phyloP scores from a whole-genome alignment of 35 echinoderm and acorn worm species.

The Anneissia japonica region DNA sequence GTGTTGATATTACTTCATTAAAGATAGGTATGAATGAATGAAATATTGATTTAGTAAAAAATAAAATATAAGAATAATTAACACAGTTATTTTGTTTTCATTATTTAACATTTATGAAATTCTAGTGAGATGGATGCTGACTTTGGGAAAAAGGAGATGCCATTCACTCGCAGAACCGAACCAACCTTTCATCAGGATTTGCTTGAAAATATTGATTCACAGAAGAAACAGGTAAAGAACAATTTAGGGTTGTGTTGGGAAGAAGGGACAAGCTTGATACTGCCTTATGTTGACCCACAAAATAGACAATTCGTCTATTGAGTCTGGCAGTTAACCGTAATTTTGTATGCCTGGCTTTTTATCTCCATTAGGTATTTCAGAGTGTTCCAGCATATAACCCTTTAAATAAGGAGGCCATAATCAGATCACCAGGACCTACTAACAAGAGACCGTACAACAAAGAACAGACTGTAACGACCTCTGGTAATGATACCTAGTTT shows the following conservation, averaged over 20 bases:
- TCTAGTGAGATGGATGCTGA: conserved; percentile 60
- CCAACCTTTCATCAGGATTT: conserved; percentile 67
- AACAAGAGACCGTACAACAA: conserved; percentile 75
- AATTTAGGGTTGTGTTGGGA: background rate
- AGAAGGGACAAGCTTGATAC: too few species aligned
- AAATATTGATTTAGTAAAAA: too few species aligned
- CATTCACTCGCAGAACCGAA: conserved; percentile 59
- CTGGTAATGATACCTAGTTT: conserved; percentile 40
- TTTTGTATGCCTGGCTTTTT: too few species aligned
- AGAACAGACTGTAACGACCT: conserved; percentile 44
- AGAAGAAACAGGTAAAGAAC: conserved; percentile 38
- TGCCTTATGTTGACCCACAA: too few species aligned
- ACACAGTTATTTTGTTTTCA: too few species aligned
- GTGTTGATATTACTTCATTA: too few species aligned
- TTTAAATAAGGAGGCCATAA: conserved; percentile 56
- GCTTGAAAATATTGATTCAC: conserved; percentile 42
- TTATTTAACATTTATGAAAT: too few species aligned
- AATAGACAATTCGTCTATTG: too few species aligned
- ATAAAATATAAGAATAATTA: too few species aligned
- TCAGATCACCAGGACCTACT: conserved; percentile 34
- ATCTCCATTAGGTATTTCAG: conserved; percentile 54
- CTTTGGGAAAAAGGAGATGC: conserved; percentile 88
- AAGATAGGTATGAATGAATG: too few species aligned
- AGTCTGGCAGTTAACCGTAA: too few species aligned
- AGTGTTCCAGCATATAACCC: conserved; percentile 73